Base-by-base conservation (phyloP, 2,113 vertebrate genomes). In the Empidonax alnorum region DNA sequence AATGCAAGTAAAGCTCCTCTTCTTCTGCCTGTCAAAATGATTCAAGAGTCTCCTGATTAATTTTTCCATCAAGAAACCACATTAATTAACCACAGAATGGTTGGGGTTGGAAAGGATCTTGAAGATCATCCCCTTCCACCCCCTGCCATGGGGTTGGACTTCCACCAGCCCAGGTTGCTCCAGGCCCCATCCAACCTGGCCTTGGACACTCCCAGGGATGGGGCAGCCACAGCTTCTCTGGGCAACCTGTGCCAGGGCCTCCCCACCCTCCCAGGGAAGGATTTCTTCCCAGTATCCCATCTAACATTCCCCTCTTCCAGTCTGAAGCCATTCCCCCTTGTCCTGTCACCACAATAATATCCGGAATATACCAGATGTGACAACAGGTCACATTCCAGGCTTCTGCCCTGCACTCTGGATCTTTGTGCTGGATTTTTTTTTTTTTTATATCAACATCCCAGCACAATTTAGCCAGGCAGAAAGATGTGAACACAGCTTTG, bases 151-250 rank as follows among this genome's bases (percentile, higher is more conserved):
- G 31, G 37, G 39, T n/a, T 65, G 47, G 56, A 41, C 6, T 42
- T 2, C 6, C 59, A 15, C 11, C 1, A 0, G 0, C 31, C 76
- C 67, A 7, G 35, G 47, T 0, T 2, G 30, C 35, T 79, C 75
- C 63, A 22, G 59, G 11, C 21, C 14, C 31, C 0, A 1, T 39
- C 53, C 85, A 87, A 4, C 24, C 56, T 8, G 46, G 47, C 55
- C 74, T 21, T 4, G 66, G 75, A 1, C 49, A 47, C 30, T 37
- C 0, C 15, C 66, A 55, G 47, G 66, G 74, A 27, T 7, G 33
- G 39, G 44, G 33, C 52, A 76, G 52, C 62, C 44, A 3, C 83
- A 20, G 53, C 31, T 65, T 15, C 28, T 65, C 62, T 44, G 62
- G 28, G 15, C 19, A 65, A 5, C 41, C 41, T 52, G 31, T 37